Evolutionary conservation across 2,113 vertebrate species (phyloP).

Genomic region (Machaerirhynchus nigripectus): DNA sequence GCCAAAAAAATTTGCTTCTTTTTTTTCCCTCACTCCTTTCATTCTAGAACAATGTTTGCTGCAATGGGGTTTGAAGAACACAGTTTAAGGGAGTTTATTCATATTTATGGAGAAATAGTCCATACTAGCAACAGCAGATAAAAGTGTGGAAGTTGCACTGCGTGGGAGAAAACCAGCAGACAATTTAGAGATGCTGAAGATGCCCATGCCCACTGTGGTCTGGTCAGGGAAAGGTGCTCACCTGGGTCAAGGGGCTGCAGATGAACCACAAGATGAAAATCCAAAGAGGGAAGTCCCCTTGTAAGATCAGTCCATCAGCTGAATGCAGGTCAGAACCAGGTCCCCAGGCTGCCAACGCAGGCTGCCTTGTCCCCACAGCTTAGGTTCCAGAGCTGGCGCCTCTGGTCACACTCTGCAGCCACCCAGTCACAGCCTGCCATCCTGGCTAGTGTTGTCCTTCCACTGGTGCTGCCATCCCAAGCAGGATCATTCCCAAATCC

Average conservation of each 20-base stretch:
- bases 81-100: neutral
- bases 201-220: neutral
- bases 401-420: neutral
- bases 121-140: neutral
- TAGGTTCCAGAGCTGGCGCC: neutral
- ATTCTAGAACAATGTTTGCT: neutral
- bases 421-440: neutral
- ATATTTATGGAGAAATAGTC: neutral
- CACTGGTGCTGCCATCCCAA: rapidly evolving
- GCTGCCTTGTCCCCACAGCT: neutral
- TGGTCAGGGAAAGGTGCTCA: neutral
- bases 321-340: neutral
- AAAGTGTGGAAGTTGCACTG: neutral
- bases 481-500: neutral
- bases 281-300: neutral
- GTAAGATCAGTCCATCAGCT: neutral
- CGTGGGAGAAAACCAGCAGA: neutral
- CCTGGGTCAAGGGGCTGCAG: neutral
- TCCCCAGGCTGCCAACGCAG: neutral
- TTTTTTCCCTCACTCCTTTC: neutral
- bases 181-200: neutral
- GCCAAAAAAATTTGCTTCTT: neutral
- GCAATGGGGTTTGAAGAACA: neutral
- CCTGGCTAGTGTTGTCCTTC: neutral
- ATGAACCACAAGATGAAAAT: neutral